These are phyloP conservation scores for Elephas maximus DNA, from an alignment of 2,113 vertebrate genomes.

Conservation along the genomic window DNA sequence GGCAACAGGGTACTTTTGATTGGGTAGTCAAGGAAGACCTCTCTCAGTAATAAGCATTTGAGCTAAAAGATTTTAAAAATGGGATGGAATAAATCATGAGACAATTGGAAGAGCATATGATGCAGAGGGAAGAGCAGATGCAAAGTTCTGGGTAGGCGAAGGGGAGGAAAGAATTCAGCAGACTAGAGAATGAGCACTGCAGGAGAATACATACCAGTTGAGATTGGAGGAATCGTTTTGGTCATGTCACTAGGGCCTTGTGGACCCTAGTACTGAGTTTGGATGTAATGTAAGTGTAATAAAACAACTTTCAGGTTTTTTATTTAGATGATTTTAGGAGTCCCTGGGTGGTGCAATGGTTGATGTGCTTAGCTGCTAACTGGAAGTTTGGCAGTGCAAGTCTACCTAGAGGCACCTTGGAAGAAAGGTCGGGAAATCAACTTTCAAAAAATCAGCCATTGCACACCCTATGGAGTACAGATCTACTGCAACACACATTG, in stretches of 20 bases:
- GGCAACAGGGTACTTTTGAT: background rate
- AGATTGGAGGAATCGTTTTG: background rate
- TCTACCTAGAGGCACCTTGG: too few relatives aligned
- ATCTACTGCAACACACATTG: too few relatives aligned
- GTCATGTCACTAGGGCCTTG: background rate
- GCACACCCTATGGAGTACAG: too few relatives aligned
- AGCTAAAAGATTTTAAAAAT: slow-evolving; percentile 24
- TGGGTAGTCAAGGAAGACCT: background rate
- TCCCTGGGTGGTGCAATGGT: too few relatives aligned
- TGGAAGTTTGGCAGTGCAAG: too few relatives aligned
- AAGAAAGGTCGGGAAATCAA: too few relatives aligned
- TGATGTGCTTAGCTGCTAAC: too few relatives aligned
- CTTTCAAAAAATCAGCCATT: too few relatives aligned
- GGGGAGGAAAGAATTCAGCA: background rate
- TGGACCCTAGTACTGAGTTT: background rate
- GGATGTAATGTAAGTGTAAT: background rate
- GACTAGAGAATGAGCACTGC: background rate
- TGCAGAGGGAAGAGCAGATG: background rate
- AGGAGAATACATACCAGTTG: background rate
- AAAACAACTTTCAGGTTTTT: background rate
- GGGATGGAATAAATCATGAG: background rate
- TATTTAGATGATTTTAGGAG: too few relatives aligned
- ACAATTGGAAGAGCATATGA: background rate
- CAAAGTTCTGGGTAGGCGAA: background rate
- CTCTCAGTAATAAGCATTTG: background rate